Evolutionary conservation across 1,140 invertebrate genomes (phyloP), one percentile per base, ranked within the genome.

Genomic region (Hyphantria cunea): DNA sequence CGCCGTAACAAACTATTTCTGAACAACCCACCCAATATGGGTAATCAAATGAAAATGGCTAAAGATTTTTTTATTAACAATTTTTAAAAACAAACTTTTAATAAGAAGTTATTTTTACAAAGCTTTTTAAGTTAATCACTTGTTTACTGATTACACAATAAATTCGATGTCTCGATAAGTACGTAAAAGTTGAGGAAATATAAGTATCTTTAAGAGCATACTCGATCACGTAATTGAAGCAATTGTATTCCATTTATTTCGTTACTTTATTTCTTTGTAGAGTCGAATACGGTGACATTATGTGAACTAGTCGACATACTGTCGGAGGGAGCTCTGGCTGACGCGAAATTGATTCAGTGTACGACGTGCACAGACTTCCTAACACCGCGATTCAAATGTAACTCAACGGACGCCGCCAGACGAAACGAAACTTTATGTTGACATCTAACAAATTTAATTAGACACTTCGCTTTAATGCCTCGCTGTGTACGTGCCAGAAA

Each of bases 331-430:
- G 64, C 61, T 58, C 66, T 68, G 73, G 64, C 79, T 83, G 81
- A 85, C 80, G 78, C 76, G 81, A 82, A 85, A 89, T 86, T 89
- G 84, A 89, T 89, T 86, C 83, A 89, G 80, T 84, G 74, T 52
- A 66, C 47, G 70, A 89, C 84, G 86, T 89, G 86, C 76, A 73
- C 54, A 60, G 86, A 72, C 78, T 86, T 74, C 70, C 72, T 66
- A 84, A 82, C 68, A 55, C 50, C 60, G 51, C 70, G 76, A 86
- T 89, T 84, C 82, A 86, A 86, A 86, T 81, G 78, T 80, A 70
- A 67, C 66, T 64, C 65, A 63, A 48, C 72, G 66, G 58, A 59
- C 45, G 51, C 34, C 41, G 61, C 51, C 72, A 64, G 72, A 66
- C 70, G 73, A 72, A 79, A 80, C 69, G 72, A 82, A 81, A 78